These are phyloP conservation scores for Hapalemur alaotrensis DNA, from an alignment of 2,797 vertebrate species.

Conservation along the genomic window DNA sequence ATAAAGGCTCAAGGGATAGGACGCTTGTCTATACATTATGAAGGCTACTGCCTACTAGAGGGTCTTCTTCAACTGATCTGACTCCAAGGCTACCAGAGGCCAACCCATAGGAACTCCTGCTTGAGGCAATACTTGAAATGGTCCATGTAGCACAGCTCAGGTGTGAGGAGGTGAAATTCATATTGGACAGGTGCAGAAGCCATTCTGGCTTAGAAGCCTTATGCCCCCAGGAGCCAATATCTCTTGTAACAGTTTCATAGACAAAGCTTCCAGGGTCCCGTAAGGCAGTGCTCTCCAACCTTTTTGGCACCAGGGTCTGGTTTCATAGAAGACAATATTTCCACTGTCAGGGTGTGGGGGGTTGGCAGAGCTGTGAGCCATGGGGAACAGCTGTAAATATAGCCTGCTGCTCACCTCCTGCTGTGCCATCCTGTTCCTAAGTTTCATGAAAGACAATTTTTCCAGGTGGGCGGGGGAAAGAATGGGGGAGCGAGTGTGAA, in stretches of 20 bases:
- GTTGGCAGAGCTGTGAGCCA: too few species aligned
- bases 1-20: background rate
- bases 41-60: background rate
- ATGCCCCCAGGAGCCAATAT: background rate
- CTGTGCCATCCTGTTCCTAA: too few species aligned
- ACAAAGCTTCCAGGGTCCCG: background rate
- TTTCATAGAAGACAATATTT: too few species aligned
- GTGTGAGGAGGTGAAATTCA: background rate
- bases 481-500: too few species aligned
- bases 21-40: background rate
- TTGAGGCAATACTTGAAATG: background rate
- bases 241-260: background rate
- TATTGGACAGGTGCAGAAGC: background rate
- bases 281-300: background rate
- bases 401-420: too few species aligned
- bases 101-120: background rate
- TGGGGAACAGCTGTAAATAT: too few species aligned
- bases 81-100: background rate
- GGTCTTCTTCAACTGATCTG: background rate
- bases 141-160: background rate
- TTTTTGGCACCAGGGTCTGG: too few species aligned
- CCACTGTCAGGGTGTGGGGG: too few species aligned
- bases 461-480: too few species aligned
- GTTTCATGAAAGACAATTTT: too few species aligned
- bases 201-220: background rate